phyloP scores from a whole-genome alignment of 2,888 invertebrate genomes.

The Caenorhabditis panamensis region DNA sequence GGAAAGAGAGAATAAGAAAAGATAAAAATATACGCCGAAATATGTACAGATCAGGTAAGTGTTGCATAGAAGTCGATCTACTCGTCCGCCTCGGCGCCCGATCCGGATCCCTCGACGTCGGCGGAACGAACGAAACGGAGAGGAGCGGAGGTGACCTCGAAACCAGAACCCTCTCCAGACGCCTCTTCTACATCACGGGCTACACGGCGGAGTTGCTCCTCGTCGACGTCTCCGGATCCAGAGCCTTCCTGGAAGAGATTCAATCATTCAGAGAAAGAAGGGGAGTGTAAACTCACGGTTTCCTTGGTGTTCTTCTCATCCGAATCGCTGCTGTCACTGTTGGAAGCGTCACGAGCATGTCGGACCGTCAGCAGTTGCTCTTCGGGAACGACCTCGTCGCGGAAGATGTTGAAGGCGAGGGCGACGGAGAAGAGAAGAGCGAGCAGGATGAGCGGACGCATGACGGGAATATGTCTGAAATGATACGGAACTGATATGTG shows the following conservation, averaged over 20 bases:
- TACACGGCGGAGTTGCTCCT: conserved; percentile 47
- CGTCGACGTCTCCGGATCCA: conserved; percentile 39
- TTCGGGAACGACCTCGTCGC: conserved; percentile 41
- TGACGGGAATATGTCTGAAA: conserved; percentile 24
- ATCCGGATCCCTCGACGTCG: conserved; percentile 55
- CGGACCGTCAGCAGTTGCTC: conserved; percentile 50
- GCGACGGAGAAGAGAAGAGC: conserved; percentile 53
- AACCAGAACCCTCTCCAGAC: conserved; percentile 41
- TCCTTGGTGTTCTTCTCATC: conserved; percentile 48
- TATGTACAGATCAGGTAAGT: conserved; percentile 42
- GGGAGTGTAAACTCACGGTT: conserved; percentile 16
- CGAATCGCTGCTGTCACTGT: conserved; percentile 39
- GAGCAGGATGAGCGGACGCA: conserved; percentile 55
- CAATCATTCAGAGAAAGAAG: no score
- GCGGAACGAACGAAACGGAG: conserved; percentile 54
- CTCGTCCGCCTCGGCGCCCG: conserved; percentile 29
- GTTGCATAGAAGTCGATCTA: not conserved
- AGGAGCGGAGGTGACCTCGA: conserved; percentile 35
- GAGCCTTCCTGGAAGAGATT: conserved; percentile 51
- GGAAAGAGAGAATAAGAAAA: conserved; percentile 23
- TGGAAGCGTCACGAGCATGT: conserved; percentile 29
- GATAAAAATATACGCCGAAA: conserved; percentile 33
- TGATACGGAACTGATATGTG: conserved; percentile 24
- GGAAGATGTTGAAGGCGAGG: conserved; percentile 56
- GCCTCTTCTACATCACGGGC: conserved; percentile 41